Evolutionary conservation across 2,113 vertebrate genomes (phyloP).

Genomic region (Rattus rattus): DNA sequence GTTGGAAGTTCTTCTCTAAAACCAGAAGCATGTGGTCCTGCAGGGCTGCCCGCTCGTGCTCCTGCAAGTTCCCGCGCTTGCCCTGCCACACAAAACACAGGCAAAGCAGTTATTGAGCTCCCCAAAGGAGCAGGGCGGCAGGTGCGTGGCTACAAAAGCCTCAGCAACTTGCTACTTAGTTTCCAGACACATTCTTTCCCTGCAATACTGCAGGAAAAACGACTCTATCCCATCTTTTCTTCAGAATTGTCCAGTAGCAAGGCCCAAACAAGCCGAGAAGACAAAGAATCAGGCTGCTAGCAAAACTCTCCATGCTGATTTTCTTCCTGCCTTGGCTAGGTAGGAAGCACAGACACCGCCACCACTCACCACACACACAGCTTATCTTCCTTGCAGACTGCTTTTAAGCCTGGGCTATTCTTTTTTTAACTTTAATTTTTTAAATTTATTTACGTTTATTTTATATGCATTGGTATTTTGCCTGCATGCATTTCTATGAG

Average conservation of each 20-base stretch:
- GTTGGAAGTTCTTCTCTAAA: constrained; percentile 89
- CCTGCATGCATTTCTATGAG: no score
- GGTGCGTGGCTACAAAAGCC: neutral
- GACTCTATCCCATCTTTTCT: neutral
- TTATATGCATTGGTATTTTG: no score
- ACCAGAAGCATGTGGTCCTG: constrained; percentile 91
- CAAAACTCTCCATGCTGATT: neutral
- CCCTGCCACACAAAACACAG: constrained; percentile 81
- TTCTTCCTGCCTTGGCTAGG: neutral
- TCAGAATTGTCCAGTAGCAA: neutral
- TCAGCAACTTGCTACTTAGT: neutral
- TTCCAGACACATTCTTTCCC: neutral
- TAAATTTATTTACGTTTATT: no score
- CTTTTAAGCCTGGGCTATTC: neutral
- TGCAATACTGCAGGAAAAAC: neutral
- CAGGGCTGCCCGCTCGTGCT: constrained; percentile 88
- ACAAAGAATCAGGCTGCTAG: neutral
- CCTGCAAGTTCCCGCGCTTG: constrained; percentile 87
- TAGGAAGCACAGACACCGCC: no score
- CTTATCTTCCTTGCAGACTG: neutral
- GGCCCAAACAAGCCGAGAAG: neutral
- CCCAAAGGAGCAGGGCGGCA: neutral
- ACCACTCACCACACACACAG: neutral
- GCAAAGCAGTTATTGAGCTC: neutral
- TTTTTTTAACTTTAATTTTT: no score